Evolutionary conservation across 2,888 invertebrate species (phyloP).

Genomic region (Oscheius sp.): DNA sequence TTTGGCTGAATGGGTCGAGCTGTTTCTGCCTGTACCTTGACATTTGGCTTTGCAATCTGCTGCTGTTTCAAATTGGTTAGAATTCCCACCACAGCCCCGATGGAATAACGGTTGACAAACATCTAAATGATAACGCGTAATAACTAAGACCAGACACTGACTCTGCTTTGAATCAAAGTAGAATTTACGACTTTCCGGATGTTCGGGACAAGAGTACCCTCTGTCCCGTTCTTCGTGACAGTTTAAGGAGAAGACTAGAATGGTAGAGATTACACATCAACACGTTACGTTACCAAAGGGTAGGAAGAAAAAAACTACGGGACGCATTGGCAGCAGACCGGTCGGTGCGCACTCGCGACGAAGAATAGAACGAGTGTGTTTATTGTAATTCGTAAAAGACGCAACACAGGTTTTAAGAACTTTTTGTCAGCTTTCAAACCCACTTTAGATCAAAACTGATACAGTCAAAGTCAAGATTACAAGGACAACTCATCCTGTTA

Average conservation of each 20-base stretch:
- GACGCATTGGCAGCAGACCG: conserved; percentile 33
- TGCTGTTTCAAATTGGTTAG: conserved; percentile 64
- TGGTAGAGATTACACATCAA: neutral
- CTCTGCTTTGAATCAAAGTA: conserved; percentile 49
- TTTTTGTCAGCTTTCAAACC: too few relatives aligned
- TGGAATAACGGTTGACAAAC: conserved; percentile 55
- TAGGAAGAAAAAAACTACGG: conserved; percentile 12
- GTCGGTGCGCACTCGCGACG: conserved; percentile 8
- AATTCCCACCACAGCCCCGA: conserved; percentile 68
- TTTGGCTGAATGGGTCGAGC: neutral
- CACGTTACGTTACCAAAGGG: conserved; percentile 14
- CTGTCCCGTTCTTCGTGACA: conserved; percentile 25
- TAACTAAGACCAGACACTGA: conserved; percentile 29
- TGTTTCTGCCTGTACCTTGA: conserved; percentile 30
- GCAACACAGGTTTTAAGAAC: neutral
- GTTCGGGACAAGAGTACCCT: conserved; percentile 38
- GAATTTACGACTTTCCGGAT: conserved; percentile 43
- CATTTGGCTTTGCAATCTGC: conserved; percentile 57
- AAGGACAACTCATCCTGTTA: too few relatives aligned
- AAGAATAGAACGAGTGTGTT: conserved; percentile 29
- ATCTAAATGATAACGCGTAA: conserved; percentile 37
- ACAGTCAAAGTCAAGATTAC: too few relatives aligned
- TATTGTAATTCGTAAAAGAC: conserved; percentile 23
- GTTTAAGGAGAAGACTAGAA: conserved; percentile 13
- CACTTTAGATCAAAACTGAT: too few relatives aligned